A percentile compares a stretch with the other conserved stretches of the same genome.
These are phyloP conservation scores for Orthochromis malagaraziensis DNA, from an alignment of 2,113 vertebrate genomes.

Conservation along the genomic window DNA sequence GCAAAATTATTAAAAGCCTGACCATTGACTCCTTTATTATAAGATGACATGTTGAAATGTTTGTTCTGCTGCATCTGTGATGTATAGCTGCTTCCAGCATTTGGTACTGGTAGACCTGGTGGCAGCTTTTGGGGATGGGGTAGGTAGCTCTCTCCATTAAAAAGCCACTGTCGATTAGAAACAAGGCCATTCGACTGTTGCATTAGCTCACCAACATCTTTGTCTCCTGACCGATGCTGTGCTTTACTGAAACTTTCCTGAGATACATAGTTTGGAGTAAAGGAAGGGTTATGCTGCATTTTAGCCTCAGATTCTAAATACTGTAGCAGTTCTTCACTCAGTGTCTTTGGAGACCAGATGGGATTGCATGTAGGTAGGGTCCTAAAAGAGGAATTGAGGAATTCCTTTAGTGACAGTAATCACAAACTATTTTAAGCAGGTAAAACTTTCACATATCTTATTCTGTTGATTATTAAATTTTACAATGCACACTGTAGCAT, in stretches of 20 bases:
- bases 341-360: constrained; percentile 74
- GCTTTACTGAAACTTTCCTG: constrained; percentile 59
- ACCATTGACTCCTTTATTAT: constrained; percentile 13
- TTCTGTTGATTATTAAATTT: neutral
- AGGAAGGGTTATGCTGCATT: constrained; percentile 57
- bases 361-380: constrained; percentile 72
- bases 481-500: neutral
- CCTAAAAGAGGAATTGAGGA: constrained; percentile 61
- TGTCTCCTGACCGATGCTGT: constrained; percentile 63
- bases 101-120: constrained; percentile 42
- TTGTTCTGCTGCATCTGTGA: constrained; percentile 23
- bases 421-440: neutral
- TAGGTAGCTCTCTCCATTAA: constrained; percentile 16
- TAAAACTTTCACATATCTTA: neutral
- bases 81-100: neutral
- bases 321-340: constrained; percentile 66
- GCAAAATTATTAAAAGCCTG: constrained; percentile 1
- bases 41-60: neutral
- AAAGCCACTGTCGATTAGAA: constrained; percentile 35
- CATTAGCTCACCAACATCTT: constrained; percentile 26
- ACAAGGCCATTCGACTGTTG: constrained; percentile 31
- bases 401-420: neutral
- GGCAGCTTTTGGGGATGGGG: constrained; percentile 19
- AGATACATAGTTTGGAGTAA: constrained; percentile 67
- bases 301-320: constrained; percentile 73